Evolutionary conservation across 2,888 invertebrate genomes (phyloP).

Genomic region (Plebejus argus): DNA sequence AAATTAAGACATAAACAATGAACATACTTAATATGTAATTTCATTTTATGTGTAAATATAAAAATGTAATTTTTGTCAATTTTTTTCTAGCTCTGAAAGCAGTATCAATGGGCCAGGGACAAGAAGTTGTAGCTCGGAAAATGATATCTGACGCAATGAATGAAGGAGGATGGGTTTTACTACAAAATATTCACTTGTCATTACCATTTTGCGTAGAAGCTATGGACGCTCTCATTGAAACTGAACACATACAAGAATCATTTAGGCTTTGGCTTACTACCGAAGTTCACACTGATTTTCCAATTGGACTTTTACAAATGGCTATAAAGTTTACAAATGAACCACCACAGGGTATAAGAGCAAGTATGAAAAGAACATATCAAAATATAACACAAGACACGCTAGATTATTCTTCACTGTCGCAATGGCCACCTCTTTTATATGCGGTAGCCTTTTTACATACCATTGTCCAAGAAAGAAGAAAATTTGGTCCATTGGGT

Average conservation of each 20-base stretch:
- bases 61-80: not conserved
- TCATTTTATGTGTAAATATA: no score
- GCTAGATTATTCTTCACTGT: constrained; percentile 93
- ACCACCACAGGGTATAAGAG: constrained; percentile 95
- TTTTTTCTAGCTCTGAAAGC: constrained; percentile 84
- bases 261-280: constrained; percentile 97
- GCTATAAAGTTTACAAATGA: constrained; percentile 99
- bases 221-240: constrained; percentile 93
- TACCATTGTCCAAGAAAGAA: constrained; percentile 95
- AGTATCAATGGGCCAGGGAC: constrained; percentile 99
- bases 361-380: constrained; percentile 96
- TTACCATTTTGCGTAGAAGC: constrained; percentile 96
- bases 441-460: constrained; percentile 97
- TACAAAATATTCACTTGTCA: constrained; percentile 98
- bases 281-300: constrained; percentile 95
- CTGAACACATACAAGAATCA: constrained; percentile 89
- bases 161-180: constrained; percentile 94
- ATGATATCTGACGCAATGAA: constrained; percentile 90
- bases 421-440: constrained; percentile 96
- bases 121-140: constrained; percentile 91
- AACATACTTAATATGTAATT: no score
- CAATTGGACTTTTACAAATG: constrained; percentile 93
- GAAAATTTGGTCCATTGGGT: constrained; percentile 97
- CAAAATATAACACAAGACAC: constrained; percentile 94
- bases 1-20: no score